phyloP scores from a whole-genome alignment of 2,113 vertebrate species.

The Petroica traversi region DNA sequence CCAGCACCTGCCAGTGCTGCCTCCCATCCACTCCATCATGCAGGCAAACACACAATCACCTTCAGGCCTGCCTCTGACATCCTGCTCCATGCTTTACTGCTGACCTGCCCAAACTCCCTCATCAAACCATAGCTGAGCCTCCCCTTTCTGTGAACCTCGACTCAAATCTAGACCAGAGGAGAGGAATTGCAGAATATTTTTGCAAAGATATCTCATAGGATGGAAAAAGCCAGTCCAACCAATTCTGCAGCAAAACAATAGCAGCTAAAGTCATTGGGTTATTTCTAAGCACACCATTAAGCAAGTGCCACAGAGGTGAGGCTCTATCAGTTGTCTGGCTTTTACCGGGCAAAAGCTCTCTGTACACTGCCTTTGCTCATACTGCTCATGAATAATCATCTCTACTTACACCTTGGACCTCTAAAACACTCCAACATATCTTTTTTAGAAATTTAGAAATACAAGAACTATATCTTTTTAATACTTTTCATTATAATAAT shows the following conservation, averaged over 20 bases:
- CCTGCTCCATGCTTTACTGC: neutral
- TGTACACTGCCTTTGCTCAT: neutral
- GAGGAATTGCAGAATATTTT: neutral
- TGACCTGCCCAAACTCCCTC: neutral
- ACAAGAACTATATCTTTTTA: neutral
- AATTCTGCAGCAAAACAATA: neutral
- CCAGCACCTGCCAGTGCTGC: fast-evolving
- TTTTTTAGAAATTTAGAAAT: neutral
- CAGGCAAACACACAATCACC: fast-evolving
- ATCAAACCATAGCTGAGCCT: neutral
- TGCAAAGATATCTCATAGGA: neutral
- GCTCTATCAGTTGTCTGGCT: neutral
- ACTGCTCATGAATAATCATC: neutral
- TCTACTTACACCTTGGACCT: neutral
- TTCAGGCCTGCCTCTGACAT: neutral
- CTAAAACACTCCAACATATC: neutral
- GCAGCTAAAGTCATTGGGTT: neutral
- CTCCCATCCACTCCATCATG: fast-evolving
- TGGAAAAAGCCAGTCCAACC: neutral
- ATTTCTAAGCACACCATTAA: neutral
- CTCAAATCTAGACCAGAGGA: neutral
- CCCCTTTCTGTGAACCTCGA: neutral
- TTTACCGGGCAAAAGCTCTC: neutral
- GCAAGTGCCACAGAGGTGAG: neutral
- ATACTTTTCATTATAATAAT: neutral